Evolutionary conservation across 2,113 vertebrate genomes (phyloP).

Genomic region (Leiothrix lutea): DNA sequence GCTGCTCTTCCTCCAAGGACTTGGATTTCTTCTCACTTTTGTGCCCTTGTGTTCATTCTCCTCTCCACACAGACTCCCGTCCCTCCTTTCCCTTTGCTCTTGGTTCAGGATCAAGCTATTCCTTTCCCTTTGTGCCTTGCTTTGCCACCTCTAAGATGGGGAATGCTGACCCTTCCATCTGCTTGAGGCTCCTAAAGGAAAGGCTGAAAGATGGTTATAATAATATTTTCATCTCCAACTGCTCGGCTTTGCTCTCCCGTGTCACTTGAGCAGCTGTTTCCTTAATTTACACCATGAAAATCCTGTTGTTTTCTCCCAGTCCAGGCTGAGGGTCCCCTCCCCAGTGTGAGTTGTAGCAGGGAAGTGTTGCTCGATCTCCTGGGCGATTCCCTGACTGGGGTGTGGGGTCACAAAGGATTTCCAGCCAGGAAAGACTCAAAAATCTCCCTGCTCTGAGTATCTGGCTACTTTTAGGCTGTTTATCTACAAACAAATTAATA

Average conservation of each 20-base stretch:
- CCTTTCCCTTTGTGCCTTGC: background rate
- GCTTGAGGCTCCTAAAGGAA: background rate
- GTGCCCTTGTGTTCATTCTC: background rate
- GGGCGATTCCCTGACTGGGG: background rate
- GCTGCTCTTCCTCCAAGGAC: background rate
- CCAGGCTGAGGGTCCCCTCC: background rate
- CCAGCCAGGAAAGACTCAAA: background rate
- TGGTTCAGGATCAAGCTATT: background rate
- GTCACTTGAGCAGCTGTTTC: background rate
- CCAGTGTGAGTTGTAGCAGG: fast-evolving
- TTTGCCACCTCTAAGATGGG: background rate
- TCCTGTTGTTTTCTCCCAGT: background rate
- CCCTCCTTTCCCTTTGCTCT: background rate
- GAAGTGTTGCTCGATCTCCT: background rate
- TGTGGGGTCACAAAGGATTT: background rate
- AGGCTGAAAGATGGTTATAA: background rate
- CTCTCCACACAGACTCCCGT: background rate
- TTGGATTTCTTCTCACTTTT: background rate
- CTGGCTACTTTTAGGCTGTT: background rate
- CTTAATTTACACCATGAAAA: background rate
- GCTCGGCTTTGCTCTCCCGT: background rate
- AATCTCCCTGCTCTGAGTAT: background rate
- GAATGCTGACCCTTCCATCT: background rate
- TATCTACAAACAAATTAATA: background rate
- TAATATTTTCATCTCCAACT: background rate